Base-by-base conservation (phyloP, 2,888 invertebrate genomes). In the Liodrosophila aerea region DNA sequence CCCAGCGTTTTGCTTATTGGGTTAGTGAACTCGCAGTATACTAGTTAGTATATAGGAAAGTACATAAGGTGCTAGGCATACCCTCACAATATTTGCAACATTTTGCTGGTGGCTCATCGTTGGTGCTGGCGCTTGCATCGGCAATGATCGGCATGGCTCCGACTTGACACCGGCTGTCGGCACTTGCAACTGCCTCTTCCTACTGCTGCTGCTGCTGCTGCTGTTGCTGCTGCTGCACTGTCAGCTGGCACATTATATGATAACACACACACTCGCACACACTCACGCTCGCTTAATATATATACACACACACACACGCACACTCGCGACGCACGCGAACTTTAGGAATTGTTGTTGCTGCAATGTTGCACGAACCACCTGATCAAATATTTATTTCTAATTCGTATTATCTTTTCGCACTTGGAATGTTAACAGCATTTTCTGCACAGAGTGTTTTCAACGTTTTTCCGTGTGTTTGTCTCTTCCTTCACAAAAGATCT, bases 41-140 rank as follows among this genome's bases (percentile, higher is more conserved):
- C 4, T 41, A 41, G 12, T 27, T 41, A 27, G 34, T 18, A 36
- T 50, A n/a, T 13, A 13, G 29, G 41, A 11, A 34, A 39, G 34
- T 57, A 64, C 36, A 73, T 73, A 78, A 82, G n/a, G 60, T 74
- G 73, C 73, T 81, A 84, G 63, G 78, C 89, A 87, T 94, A 95
- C 95, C 95, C 95, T 95, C 95, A 94, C 95, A 95, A 92, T 95
- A 95, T 93, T 94, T 95, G 94, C 95, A 95, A 94, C 95, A 95
- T 92, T 95, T 95, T 92, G 95, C 94, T 93, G 95, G 94, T 92
- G 95, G 95, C 92, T 93, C 93, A 91, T 92, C 93, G 83, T 83
- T 80, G 78, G 59, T 60, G n/a, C n/a, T n/a, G 91, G 30, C n/a
- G 30, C 59, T 69, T 91, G 91, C 90, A 90, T 92, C 92, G 90